A percentile compares a stretch with the other conserved stretches of the same genome.
Conservation (phyloP, 2,888 invertebrate genomes). For the Cybosia mesomella region DNA sequence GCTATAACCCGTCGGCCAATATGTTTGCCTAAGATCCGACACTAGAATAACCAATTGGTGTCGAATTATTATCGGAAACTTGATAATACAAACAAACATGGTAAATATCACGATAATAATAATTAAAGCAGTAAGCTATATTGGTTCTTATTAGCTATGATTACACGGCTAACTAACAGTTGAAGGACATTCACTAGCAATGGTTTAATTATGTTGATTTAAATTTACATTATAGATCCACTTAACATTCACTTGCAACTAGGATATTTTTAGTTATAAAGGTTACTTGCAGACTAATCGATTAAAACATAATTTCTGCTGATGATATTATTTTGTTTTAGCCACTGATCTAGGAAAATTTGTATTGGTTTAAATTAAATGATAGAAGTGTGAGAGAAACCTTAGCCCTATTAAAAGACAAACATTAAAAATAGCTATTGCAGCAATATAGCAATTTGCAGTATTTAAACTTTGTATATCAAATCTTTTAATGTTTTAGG, state of each 20-base stretch:
- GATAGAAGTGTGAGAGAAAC: no score
- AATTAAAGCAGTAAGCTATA: not conserved
- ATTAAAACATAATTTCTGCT: slow-evolving; percentile 12
- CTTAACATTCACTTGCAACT: slow-evolving; percentile 22
- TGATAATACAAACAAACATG: not conserved
- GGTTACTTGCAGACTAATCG: slow-evolving; percentile 33
- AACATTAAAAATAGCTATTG: no score
- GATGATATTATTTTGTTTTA: not conserved
- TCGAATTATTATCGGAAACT: not conserved
- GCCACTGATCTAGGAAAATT: not conserved
- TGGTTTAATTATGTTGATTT: slow-evolving; percentile 17
- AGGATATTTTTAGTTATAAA: slow-evolving; percentile 26
- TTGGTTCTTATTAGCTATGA: not conserved
- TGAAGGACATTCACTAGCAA: not conserved
- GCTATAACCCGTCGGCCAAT: no score
- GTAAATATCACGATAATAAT: not conserved
- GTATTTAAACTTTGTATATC: no score
- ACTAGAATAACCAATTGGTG: not conserved
- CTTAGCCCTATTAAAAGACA: no score
- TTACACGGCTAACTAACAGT: not conserved
- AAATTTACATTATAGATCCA: slow-evolving; percentile 22
- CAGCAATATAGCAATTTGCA: no score
- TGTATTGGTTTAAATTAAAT: not conserved
- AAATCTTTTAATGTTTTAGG: not conserved
- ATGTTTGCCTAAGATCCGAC: no score